These are phyloP conservation scores for Ophion costatus DNA, from an alignment of 2,888 invertebrate species.

Conservation along the genomic window DNA sequence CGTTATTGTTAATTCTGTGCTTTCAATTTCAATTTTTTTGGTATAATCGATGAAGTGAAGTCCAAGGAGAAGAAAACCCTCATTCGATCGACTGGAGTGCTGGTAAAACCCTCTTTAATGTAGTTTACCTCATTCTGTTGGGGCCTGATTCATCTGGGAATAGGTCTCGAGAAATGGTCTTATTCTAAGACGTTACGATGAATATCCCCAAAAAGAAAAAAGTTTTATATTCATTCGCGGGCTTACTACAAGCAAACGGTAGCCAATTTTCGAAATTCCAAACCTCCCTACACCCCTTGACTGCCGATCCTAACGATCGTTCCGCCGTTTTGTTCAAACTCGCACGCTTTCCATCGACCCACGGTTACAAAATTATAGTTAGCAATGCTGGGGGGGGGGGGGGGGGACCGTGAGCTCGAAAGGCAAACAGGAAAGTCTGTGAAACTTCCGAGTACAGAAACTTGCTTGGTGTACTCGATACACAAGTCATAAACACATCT, in stretches of 20 bases:
- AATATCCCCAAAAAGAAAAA: neutral
- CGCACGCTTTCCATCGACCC: neutral
- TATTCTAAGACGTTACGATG: neutral
- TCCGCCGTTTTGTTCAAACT: neutral
- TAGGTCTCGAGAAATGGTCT: neutral
- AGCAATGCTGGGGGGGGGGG: neutral
- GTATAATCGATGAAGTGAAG: neutral
- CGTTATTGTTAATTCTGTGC: neutral
- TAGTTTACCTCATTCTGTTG: neutral
- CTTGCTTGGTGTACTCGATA: neutral
- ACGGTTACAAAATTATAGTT: too few relatives aligned
- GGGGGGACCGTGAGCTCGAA: neutral
- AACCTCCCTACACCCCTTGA: too few relatives aligned
- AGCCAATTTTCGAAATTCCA: neutral
- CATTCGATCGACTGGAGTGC: neutral
- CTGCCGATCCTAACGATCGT: too few relatives aligned
- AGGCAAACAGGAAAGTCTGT: neutral
- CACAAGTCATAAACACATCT: neutral
- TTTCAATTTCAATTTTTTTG: neutral
- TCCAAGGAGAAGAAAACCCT: neutral
- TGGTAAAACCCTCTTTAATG: neutral
- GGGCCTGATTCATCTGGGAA: neutral
- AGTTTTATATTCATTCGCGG: neutral
- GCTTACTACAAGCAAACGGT: neutral
- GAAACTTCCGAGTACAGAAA: slow-evolving; percentile 16